These are phyloP conservation scores for Lithophane ornitopus DNA, from an alignment of 2,888 invertebrate species.

Conservation along the genomic window DNA sequence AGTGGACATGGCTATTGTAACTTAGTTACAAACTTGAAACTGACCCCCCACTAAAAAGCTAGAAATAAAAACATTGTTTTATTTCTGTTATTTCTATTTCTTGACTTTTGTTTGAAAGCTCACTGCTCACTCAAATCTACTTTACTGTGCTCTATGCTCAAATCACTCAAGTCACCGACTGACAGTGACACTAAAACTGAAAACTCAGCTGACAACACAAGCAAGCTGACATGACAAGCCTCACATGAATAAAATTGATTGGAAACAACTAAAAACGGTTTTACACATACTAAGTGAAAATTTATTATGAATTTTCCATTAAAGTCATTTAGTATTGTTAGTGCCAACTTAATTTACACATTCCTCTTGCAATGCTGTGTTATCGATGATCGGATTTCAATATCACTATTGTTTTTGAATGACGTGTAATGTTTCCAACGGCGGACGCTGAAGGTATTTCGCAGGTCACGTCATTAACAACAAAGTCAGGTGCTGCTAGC, in stretches of 20 bases:
- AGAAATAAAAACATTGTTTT: too few species aligned
- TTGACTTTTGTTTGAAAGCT: too few species aligned
- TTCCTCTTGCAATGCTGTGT: slow-evolving; percentile 76
- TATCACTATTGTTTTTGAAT: slow-evolving; percentile 84
- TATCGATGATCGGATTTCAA: slow-evolving; percentile 73
- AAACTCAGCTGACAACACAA: slow-evolving; percentile 49
- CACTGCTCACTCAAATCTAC: too few species aligned
- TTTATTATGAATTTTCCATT: slow-evolving; percentile 74
- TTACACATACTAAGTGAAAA: slow-evolving; percentile 48
- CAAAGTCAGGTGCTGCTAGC: slow-evolving; percentile 80
- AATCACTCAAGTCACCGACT: too few species aligned
- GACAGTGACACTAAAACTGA: slow-evolving; percentile 40
- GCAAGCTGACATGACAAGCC: slow-evolving; percentile 26
- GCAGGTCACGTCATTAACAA: slow-evolving; percentile 86
- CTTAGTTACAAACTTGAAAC: too few species aligned
- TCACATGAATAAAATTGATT: slow-evolving; percentile 16
- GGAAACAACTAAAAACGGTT: slow-evolving; percentile 61
- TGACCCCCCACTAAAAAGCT: too few species aligned
- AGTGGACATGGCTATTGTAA: too few species aligned
- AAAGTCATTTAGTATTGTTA: slow-evolving; percentile 55
- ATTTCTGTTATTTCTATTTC: too few species aligned
- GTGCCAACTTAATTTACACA: slow-evolving; percentile 58
- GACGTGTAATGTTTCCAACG: slow-evolving; percentile 91
- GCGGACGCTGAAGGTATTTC: slow-evolving; percentile 86
- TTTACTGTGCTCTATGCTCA: too few species aligned